Percentiles rank a stretch among this genome's conserved stretches.
These are phyloP conservation scores for Conistra vaccinii DNA, from an alignment of 2,888 invertebrate species.

Conservation along the genomic window DNA sequence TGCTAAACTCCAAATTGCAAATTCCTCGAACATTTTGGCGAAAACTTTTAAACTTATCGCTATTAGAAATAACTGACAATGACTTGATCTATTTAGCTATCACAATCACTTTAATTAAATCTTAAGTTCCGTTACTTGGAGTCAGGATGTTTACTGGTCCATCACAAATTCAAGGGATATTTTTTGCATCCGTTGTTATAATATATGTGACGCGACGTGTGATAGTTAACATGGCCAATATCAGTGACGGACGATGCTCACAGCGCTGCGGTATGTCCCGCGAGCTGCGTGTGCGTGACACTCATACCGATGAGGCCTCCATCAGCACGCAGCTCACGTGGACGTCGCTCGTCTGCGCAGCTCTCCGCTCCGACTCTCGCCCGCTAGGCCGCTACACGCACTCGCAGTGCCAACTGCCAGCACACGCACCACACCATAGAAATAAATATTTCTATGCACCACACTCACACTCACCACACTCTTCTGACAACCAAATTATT, in stretches of 20 bases:
- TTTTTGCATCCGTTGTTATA: conserved; percentile 23
- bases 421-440: background rate
- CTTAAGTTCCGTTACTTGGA: background rate
- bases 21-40: background rate
- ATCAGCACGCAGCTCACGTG: conserved; percentile 61
- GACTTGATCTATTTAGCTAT: background rate
- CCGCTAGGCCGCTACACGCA: background rate
- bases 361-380: conserved; percentile 22
- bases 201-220: background rate
- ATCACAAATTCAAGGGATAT: background rate
- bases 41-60: background rate
- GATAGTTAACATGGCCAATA: conserved; percentile 36
- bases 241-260: conserved; percentile 22
- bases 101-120: background rate
- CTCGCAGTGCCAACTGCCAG: background rate
- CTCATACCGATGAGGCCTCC: conserved; percentile 58
- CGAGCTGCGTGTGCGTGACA: conserved; percentile 51
- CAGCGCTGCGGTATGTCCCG: conserved; percentile 55
- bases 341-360: conserved; percentile 24
- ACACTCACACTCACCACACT: too few species aligned
- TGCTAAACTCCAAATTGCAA: background rate
- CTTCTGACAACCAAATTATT: background rate
- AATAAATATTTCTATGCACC: too few species aligned
- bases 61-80: background rate
- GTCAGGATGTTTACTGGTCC: background rate